Conservation (phyloP, 2,113 vertebrate species). For the Phylloscopus trochilus region DNA sequence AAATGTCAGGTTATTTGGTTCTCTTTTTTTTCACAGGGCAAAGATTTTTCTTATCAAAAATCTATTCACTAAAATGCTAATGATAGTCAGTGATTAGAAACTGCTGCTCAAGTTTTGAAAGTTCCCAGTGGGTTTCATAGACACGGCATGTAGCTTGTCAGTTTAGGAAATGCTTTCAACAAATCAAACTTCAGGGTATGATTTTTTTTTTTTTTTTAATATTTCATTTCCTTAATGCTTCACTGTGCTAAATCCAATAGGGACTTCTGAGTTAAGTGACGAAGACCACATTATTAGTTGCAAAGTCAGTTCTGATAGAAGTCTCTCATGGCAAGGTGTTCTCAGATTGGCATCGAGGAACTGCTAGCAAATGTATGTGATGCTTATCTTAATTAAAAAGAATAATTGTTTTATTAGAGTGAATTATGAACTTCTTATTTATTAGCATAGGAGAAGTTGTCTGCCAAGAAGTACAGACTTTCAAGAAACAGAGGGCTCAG, state of each 20-base stretch:
- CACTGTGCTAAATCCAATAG: conserved; percentile 69
- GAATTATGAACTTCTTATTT: not conserved
- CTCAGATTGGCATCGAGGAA: conserved; percentile 35
- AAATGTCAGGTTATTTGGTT: conserved; percentile 12
- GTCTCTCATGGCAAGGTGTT: conserved; percentile 58
- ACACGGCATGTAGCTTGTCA: conserved; percentile 78
- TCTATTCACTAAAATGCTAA: conserved; percentile 78
- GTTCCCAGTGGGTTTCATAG: conserved; percentile 76
- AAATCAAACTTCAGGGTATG: conserved; percentile 75
- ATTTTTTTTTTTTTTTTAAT: not conserved
- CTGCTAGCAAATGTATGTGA: not conserved
- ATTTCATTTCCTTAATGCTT: conserved; percentile 79
- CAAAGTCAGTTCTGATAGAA: conserved; percentile 61
- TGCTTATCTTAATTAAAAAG: conserved; percentile 56
- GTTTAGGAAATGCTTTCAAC: conserved; percentile 71
- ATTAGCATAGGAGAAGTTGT: not conserved
- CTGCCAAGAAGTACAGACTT: not conserved
- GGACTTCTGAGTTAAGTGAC: conserved; percentile 72
- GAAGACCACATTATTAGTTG: conserved; percentile 69
- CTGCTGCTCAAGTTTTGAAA: conserved; percentile 76
- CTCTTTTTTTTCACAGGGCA: conserved; percentile 42
- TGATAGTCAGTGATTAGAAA: conserved; percentile 81
- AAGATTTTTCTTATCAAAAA: conserved; percentile 78
- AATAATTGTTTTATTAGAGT: conserved; percentile 42
- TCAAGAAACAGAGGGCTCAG: not conserved